phyloP scores from a whole-genome alignment of 1,140 invertebrate species.

The Macrobrachium rosenbergii region DNA sequence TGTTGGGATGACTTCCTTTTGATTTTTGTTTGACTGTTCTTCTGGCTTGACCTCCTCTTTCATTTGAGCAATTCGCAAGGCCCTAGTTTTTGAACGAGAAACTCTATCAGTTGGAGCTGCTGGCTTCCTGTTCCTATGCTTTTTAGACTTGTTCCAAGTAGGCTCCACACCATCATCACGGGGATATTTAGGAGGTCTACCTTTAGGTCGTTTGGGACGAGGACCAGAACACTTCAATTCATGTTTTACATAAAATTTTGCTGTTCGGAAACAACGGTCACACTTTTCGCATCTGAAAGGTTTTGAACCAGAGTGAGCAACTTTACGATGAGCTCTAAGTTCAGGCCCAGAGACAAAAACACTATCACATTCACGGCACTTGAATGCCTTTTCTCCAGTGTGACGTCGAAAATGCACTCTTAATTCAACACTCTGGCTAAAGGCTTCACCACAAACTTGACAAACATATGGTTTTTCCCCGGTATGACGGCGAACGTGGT shows the following conservation, averaged over 20 bases:
- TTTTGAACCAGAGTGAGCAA: conserved; percentile 47
- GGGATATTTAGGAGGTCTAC: conserved; percentile 55
- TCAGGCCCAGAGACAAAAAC: conserved; percentile 56
- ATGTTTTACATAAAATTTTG: conserved; percentile 45
- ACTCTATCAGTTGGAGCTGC: conserved; percentile 55
- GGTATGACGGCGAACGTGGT: conserved; percentile 72
- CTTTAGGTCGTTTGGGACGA: conserved; percentile 51
- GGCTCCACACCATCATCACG: conserved; percentile 47
- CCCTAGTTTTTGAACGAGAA: conserved; percentile 38
- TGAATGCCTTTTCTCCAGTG: conserved; percentile 63
- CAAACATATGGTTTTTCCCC: conserved; percentile 70
- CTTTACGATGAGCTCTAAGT: conserved; percentile 59
- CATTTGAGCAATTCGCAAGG: conserved; percentile 37
- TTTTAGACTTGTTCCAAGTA: conserved; percentile 54
- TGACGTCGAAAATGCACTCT: conserved; percentile 59
- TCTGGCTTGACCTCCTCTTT: conserved; percentile 34
- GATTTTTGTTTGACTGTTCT: not conserved
- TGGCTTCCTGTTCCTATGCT: conserved; percentile 43
- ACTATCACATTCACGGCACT: conserved; percentile 57
- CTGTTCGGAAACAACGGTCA: conserved; percentile 53
- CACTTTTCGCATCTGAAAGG: conserved; percentile 56
- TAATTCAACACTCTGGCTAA: conserved; percentile 59
- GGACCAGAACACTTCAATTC: conserved; percentile 45
- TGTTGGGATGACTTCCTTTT: not conserved
- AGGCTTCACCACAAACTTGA: conserved; percentile 54